Evolutionary conservation across 2,888 invertebrate genomes (phyloP).

Genomic region (Salticus scenicus): DNA sequence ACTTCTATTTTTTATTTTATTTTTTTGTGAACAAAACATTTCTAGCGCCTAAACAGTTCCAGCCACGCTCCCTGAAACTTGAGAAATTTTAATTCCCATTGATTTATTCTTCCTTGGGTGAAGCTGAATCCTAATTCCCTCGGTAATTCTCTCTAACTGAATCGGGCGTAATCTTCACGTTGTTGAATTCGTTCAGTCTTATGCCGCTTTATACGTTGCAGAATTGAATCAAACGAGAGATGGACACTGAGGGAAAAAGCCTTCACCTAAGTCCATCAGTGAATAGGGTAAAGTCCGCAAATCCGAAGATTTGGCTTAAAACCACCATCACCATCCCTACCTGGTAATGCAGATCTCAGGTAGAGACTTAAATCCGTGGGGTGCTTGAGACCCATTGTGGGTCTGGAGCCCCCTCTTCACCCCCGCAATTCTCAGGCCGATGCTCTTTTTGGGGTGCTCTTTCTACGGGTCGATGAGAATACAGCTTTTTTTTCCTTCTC

Average conservation of each 20-base stretch:
- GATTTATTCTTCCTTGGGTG: neutral
- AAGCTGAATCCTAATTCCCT: neutral
- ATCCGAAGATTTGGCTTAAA: slow-evolving; percentile 4
- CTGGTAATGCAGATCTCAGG: neutral
- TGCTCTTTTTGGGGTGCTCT: slow-evolving; percentile 8
- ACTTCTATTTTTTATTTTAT: too few species aligned
- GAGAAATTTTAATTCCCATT: slow-evolving; percentile 1
- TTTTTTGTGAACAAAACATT: too few species aligned
- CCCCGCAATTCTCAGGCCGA: slow-evolving; percentile 9
- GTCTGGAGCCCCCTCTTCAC: slow-evolving; percentile 10
- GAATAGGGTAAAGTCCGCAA: neutral
- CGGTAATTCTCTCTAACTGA: neutral
- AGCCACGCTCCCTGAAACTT: too few species aligned
- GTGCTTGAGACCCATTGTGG: neutral
- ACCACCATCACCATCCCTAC: neutral
- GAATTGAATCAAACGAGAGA: neutral
- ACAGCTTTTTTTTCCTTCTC: neutral
- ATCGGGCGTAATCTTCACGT: neutral
- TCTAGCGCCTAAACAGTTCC: too few species aligned
- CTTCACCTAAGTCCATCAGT: neutral
- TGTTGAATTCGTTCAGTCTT: neutral
- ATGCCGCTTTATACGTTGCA: neutral
- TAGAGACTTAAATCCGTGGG: neutral
- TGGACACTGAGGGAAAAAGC: neutral
- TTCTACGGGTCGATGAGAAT: slow-evolving; percentile 1